Conservation (phyloP, 2,888 invertebrate genomes). For the Corbicula japonica region DNA sequence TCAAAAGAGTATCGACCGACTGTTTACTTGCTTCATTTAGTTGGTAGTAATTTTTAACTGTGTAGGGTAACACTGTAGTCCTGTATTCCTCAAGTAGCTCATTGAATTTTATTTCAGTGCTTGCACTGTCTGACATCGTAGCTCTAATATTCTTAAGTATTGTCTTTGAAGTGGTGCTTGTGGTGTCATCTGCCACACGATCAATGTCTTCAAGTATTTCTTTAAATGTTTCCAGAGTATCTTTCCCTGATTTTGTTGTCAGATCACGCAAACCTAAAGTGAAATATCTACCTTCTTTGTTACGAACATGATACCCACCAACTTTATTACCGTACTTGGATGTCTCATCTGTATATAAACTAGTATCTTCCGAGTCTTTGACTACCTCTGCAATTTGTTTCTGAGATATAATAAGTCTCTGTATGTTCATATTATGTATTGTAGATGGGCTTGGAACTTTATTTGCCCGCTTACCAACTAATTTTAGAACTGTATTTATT, state of each 20-base stretch:
- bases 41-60: conserved; percentile 9
- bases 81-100: conserved; percentile 25
- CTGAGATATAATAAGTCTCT: conserved; percentile 33
- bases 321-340: conserved; percentile 34
- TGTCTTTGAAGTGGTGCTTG: neutral
- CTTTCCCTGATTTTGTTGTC: conserved; percentile 32
- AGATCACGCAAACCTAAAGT: conserved; percentile 32
- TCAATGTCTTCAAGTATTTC: conserved; percentile 32
- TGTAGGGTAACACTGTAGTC: conserved; percentile 10
- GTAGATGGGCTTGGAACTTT: conserved; percentile 20
- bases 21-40: conserved; percentile 2
- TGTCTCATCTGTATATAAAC: conserved; percentile 42
- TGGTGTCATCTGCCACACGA: neutral
- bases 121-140: too few species aligned
- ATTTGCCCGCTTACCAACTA: conserved; percentile 19
- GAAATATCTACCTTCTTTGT: conserved; percentile 25
- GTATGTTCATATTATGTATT: conserved; percentile 40
- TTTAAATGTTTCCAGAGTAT: conserved; percentile 35
- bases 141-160: conserved; percentile 16
- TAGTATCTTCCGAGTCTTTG: neutral
- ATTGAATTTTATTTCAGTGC: too few species aligned
- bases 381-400: conserved; percentile 32
- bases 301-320: conserved; percentile 17
- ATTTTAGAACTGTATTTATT: conserved; percentile 15
- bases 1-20: neutral